These are phyloP conservation scores for Antennarius maculatus DNA, from an alignment of 2,797 vertebrate genomes.

Conservation along the genomic window DNA sequence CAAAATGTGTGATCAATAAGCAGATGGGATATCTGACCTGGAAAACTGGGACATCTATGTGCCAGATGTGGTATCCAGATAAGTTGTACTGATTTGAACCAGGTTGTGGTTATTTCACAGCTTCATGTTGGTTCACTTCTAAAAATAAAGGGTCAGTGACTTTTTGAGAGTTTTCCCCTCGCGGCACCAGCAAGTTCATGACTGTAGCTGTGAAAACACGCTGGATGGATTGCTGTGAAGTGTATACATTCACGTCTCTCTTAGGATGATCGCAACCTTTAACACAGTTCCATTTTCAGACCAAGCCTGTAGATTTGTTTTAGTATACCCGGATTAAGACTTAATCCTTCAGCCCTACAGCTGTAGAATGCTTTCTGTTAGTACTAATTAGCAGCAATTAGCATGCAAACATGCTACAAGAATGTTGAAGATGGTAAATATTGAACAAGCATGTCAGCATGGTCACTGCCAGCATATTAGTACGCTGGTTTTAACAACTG, in stretches of 20 bases:
- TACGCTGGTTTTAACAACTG: too few species aligned
- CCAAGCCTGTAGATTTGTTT: not conserved
- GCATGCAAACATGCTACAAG: not conserved
- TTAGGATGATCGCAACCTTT: too few species aligned
- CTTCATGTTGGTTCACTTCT: not conserved
- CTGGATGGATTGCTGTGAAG: not conserved
- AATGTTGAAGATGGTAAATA: not conserved
- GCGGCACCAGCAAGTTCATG: not conserved
- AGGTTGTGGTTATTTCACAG: slow-evolving; percentile 27
- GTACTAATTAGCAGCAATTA: not conserved
- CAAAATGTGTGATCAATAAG: slow-evolving; percentile 46
- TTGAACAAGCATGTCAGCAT: too few species aligned
- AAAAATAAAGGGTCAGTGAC: not conserved
- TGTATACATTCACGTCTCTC: too few species aligned
- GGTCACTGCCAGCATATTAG: too few species aligned
- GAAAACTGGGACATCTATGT: slow-evolving; percentile 47
- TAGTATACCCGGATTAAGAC: too few species aligned
- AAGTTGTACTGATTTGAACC: slow-evolving; percentile 28
- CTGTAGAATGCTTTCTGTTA: not conserved
- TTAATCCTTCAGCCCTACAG: too few species aligned
- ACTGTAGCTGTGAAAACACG: not conserved
- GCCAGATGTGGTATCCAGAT: slow-evolving; percentile 32
- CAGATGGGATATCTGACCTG: slow-evolving; percentile 53
- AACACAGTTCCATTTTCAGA: too few species aligned
- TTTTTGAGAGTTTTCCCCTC: not conserved